Evolutionary conservation across 2,888 invertebrate genomes (phyloP), one percentile per base, ranked within the genome.

Genomic region (Yponomeuta plumbellus): DNA sequence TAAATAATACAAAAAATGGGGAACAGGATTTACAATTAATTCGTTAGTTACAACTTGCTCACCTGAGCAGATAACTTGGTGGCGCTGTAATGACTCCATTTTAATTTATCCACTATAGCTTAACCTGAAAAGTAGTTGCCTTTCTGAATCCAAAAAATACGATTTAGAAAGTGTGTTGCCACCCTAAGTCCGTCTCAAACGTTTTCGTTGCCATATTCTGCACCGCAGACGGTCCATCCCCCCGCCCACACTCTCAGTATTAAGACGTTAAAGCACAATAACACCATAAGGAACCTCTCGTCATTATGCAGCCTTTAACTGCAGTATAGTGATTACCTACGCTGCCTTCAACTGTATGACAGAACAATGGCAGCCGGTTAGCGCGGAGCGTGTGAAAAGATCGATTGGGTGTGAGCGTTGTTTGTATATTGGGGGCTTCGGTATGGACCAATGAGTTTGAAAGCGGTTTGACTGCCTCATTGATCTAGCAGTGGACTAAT

Each of bases 211-310:
- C 44, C 17, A 52, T 17, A 5, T 52, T 17, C 44, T 52, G 44
- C 44, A 44, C 44, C 13, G 44, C 17, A 52, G 44, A 52, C 13
- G 13, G 44, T 52, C 44, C 44, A 52, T 52, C 44, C 44, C 44
- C 17, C 44, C 44, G 17, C 44, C 44, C 44, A 52, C 44, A 52
- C 44, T 52, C 44, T 17, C 3, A 52, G 44, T 13, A 52, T 52
- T 13, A 52, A 52, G 44, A 52, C 44, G 17, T 52, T 52, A 52
- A 52, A 52, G 17, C 44, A 52, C 44, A 52, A 52, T 52, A 52
- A 52, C 44, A 52, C 44, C 44, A 52, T 52, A 52, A 52, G 44
- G 44, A 52, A 52, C 44, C 17, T 52, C 44, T 52, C 44, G 44
- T 52, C 17, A 52, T 52, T 52, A 52, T 52, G 17, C 44, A 52